Evolutionary conservation across 2,888 invertebrate genomes (phyloP), one percentile per base, ranked within the genome.

Genomic region (Didymodactylos carnosus): DNA sequence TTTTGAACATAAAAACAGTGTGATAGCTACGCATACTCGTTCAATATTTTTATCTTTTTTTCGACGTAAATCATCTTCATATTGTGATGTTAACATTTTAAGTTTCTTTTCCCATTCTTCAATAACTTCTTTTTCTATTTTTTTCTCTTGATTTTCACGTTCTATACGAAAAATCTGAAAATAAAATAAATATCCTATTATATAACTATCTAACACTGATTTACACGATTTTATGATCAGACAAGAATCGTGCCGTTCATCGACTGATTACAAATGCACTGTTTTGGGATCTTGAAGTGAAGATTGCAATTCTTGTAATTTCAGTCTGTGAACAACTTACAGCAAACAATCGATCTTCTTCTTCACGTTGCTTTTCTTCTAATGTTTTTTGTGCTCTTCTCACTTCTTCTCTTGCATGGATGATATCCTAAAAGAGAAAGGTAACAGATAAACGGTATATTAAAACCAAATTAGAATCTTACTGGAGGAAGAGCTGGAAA

Each of bases 111-210:
- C 82, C 83, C 83, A 83, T 77, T 83, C 83, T 70, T 90, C 89
- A 85, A 90, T 87, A 81, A 91, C 90, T 87, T 95, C 94, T 77
- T 90, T 89, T 79, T 91, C 88, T 81, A 97, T 91, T 82, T 91
- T 87, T 82, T 89, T 88, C 81, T 93, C 91, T 83, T 95, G 94
- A 81, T 91, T 74, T 62, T 78, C 77, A 16, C 81, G 75, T 71
- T 81, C 79, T 72, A 78, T 77, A 39, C 79, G 78, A 77, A 82
- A 80, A 35, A 78, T 78, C 29, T 78, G n/a, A n/a, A n/a, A 70
- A 71, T 80, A 76, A 25, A 25, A 14, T 49, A 49, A n/a, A 49
- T 14, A 14, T 49, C n/a, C n/a, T n/a, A n/a, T n/a, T n/a, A n/a
- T n/a, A n/a, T n/a, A n/a, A n/a, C n/a, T n/a, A n/a, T n/a, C n/a